These are phyloP conservation scores for Camponotus floridanus DNA, from an alignment of 1,140 invertebrate species.

Conservation along the genomic window DNA sequence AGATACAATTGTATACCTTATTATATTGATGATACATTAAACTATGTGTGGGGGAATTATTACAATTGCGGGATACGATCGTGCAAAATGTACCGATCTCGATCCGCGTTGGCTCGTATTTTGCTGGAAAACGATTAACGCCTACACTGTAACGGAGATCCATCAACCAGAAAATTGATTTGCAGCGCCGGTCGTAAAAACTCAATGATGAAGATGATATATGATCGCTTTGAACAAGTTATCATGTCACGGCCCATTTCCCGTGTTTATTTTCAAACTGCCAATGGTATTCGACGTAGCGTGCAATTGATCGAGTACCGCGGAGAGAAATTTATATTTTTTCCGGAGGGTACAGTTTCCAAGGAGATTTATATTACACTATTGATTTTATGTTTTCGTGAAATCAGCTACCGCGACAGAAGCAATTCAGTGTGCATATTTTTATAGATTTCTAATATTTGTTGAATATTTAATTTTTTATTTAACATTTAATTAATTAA, in stretches of 20 bases:
- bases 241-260: slow-evolving; percentile 30
- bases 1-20: background rate
- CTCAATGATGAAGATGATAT: slow-evolving; percentile 53
- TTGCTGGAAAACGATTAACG: slow-evolving; percentile 55
- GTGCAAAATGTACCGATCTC: slow-evolving; percentile 38
- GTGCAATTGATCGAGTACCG: background rate
- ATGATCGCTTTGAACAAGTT: slow-evolving; percentile 50
- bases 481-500: too few relatives aligned
- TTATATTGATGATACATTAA: background rate
- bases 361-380: background rate
- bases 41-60: background rate
- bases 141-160: slow-evolving; percentile 42
- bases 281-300: background rate
- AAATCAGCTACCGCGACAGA: background rate
- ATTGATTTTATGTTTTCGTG: background rate
- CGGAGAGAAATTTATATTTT: slow-evolving; percentile 23
- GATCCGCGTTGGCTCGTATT: slow-evolving; percentile 27
- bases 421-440: background rate
- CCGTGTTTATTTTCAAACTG: slow-evolving; percentile 16
- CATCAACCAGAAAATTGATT: slow-evolving; percentile 58
- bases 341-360: background rate
- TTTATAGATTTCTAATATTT: background rate
- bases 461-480: background rate
- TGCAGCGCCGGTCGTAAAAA: slow-evolving; percentile 38
- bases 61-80: slow-evolving; percentile 22